Evolutionary conservation across 2,888 invertebrate genomes (phyloP), one percentile per base, ranked within the genome.

Genomic region (Syritta pipiens): DNA sequence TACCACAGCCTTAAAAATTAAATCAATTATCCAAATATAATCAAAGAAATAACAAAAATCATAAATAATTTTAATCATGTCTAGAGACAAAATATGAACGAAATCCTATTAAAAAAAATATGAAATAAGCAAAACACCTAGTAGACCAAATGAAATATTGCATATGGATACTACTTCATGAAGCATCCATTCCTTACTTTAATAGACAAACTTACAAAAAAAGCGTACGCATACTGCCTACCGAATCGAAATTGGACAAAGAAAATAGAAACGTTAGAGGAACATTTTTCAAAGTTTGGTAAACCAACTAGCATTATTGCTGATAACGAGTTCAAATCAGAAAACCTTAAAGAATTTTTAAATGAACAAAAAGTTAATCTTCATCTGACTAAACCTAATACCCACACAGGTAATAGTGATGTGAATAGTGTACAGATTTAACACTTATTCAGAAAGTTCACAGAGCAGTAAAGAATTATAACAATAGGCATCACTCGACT

Each of bases 1-100:
- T 62, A 62, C 26, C 46, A 60, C 14, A 62, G 17, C 24, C 14
- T 69, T 1, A 69, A 60, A 51, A 60, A 60, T 24, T 60, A 51
- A 69, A 51, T 60, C 12, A 51, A 71, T 32, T 62, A 24, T 7
- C 40, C 32, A 10, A 17, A 10, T 3, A 22, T 51, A 35, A 7
- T 22, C 3, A 35, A 12, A 35, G 35, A 53, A 24, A 53, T 53
- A 12, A 19, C 37, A 14, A 32, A n/a, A 35, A 14, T 49, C 42
- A 46, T 26, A 48, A 55, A 32, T 10, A n/a, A 32, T n/a, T 32
- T 10, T 20, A 44, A 10, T n/a, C 10, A 10, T 44, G 19, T 20
- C 10, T 44, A 44, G 32, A 32, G 12, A 32, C 1, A 3, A 32
- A 32, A 9, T 32, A 32, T 32, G 10, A 32, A 30, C n/a, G 9